These are phyloP conservation scores for Peromyscus californicus DNA, from an alignment of 2,113 vertebrate species.

Conservation along the genomic window DNA sequence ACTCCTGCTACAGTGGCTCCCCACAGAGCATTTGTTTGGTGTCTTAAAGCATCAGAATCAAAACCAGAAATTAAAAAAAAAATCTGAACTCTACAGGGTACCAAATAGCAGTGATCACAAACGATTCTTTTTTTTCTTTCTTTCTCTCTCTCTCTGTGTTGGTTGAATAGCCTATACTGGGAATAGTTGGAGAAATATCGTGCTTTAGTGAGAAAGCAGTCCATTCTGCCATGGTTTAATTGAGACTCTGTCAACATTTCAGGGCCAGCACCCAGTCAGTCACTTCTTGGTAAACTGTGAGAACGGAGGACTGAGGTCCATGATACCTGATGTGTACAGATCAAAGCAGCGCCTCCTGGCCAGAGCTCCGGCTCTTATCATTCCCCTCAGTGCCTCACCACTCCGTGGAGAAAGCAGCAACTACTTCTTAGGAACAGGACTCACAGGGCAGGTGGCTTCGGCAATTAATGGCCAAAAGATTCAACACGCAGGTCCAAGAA, in stretches of 20 bases:
- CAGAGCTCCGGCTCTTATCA: neutral
- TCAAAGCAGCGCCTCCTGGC: neutral
- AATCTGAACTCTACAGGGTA: neutral
- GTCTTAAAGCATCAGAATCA: neutral
- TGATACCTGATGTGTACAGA: neutral
- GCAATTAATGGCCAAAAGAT: conserved; percentile 31
- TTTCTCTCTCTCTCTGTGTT: neutral
- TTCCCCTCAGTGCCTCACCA: neutral
- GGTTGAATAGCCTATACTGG: too few relatives aligned
- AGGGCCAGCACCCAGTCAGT: neutral
- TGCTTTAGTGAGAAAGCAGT: neutral
- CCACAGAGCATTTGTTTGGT: neutral
- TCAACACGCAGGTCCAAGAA: conserved; percentile 18
- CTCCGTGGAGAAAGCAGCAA: neutral
- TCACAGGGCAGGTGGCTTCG: neutral
- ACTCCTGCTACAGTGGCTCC: too few relatives aligned
- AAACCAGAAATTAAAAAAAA: neutral
- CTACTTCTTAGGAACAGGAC: conserved; percentile 11
- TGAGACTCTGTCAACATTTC: neutral
- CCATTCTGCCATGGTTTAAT: fast-evolving
- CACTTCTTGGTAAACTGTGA: neutral
- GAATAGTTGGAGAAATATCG: neutral
- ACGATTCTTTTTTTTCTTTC: neutral
- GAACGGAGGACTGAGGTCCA: conserved; percentile 2
- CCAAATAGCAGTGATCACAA: neutral